Base-by-base conservation (phyloP, 2,888 invertebrate species). In the Antheraea yamamai region DNA sequence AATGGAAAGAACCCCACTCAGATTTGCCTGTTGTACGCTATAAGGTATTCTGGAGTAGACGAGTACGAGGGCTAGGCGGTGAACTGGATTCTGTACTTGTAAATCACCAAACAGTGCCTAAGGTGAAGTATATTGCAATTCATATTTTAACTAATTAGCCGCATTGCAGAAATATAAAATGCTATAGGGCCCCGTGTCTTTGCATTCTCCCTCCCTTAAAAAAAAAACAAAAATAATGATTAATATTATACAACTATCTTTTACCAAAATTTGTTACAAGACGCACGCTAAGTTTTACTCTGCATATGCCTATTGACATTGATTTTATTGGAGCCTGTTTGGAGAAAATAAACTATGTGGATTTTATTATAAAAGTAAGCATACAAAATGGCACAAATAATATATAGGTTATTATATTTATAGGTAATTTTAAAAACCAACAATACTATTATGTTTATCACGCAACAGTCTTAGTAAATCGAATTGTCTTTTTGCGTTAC, bases 41-140 rank as follows among this genome's bases (percentile, higher is more conserved):
- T 87, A 97, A 97, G 84, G 96, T 97, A 7, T 97, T 96, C 84
- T 97, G 97, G 97, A 97, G 97, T 78, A 92, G 96, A 73, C 94
- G 97, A 51, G 95, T 97, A 0, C 95, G 95, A 76, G 96, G 96
- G 0, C 90, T 96, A 12, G 93, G 94, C 18, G 95, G 95, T 3
- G 95, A 95, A 71, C 84, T 96, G 77, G 96, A 96, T 85, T 96
- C 96, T 0, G 96, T 96, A 55, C 90, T 96, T 30, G 96, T 96
- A 14, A 95, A 96, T 80, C 96, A 96, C 84, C 94, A 96, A 82
- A 95, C 95, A 23, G 95, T 96, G n/a, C 92, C 95, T 16, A 96
- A 96, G 95, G 96, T 96, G 61, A 23, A 61, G 61, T 61, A 23
- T 61, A 61, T 4, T 47, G 8, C 14, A 23, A 47, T 18, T 39